phyloP scores from a whole-genome alignment of 2,113 vertebrate species.

The Saccopteryx leptura region DNA sequence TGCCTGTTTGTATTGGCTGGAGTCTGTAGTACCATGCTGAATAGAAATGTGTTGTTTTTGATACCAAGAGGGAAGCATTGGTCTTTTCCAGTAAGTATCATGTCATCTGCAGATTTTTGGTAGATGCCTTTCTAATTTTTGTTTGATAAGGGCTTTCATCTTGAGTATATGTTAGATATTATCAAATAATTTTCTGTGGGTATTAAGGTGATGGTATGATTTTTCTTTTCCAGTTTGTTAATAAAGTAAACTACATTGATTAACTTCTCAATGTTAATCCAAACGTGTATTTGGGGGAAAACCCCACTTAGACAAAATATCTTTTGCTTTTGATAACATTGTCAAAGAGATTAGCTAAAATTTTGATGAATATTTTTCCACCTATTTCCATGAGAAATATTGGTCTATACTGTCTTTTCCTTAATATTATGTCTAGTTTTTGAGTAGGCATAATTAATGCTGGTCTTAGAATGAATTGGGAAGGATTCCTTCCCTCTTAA shows the following conservation, averaged over 20 bases:
- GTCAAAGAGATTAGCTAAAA: neutral
- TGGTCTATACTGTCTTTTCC: neutral
- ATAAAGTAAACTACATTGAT: neutral
- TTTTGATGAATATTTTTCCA: neutral
- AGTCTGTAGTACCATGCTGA: neutral
- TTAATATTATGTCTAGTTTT: neutral
- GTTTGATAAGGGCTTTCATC: neutral
- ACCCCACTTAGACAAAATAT: neutral
- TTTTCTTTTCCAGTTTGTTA: conserved; percentile 33
- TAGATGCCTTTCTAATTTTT: neutral
- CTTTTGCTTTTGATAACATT: neutral
- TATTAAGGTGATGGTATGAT: neutral
- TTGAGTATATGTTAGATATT: neutral
- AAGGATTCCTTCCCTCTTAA: neutral
- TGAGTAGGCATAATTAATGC: neutral
- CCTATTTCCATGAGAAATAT: neutral
- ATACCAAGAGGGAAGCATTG: neutral
- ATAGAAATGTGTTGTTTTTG: neutral
- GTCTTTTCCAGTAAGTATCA: neutral
- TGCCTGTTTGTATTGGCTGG: neutral
- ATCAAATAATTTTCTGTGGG: conserved; percentile 3
- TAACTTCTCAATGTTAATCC: neutral
- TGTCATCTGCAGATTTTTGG: neutral
- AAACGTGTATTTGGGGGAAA: neutral
- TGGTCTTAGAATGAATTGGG: neutral